Conservation (phyloP, 1,140 invertebrate species). For the Pollicipes pollicipes region DNA sequence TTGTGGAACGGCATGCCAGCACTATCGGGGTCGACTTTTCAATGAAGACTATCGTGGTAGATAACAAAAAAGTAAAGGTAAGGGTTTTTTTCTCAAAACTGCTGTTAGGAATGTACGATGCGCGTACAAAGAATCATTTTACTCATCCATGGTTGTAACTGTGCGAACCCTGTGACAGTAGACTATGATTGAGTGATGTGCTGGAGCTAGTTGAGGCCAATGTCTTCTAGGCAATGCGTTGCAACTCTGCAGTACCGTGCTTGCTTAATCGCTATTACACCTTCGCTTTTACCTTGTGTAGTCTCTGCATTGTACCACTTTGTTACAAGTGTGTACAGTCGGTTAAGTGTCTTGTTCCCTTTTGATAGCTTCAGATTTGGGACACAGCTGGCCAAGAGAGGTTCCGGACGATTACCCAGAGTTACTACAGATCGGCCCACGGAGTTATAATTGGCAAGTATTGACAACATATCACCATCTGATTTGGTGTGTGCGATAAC, state of each 20-base stretch:
- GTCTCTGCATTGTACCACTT: no score
- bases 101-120: no score
- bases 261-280: no score
- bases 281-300: no score
- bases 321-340: slow-evolving; percentile 18
- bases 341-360: slow-evolving; percentile 10
- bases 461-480: slow-evolving; percentile 35
- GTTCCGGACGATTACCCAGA: slow-evolving; percentile 39
- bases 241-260: no score
- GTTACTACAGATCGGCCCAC: slow-evolving; percentile 40
- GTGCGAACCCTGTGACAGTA: no score
- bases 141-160: no score
- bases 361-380: slow-evolving; percentile 56
- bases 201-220: no score
- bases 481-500: slow-evolving; percentile 20
- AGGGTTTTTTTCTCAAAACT: no score
- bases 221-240: no score
- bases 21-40: slow-evolving; percentile 94
- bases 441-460: slow-evolving; percentile 32
- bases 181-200: no score
- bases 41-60: slow-evolving; percentile 84
- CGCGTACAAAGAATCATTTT: no score
- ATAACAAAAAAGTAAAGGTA: slow-evolving; percentile 85
- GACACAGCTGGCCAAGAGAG: slow-evolving; percentile 40
- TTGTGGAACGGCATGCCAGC: slow-evolving; percentile 77